Evolutionary conservation across 2,888 invertebrate genomes (phyloP), one percentile per base, ranked within the genome.

Genomic region (Folsomia manolachei): DNA sequence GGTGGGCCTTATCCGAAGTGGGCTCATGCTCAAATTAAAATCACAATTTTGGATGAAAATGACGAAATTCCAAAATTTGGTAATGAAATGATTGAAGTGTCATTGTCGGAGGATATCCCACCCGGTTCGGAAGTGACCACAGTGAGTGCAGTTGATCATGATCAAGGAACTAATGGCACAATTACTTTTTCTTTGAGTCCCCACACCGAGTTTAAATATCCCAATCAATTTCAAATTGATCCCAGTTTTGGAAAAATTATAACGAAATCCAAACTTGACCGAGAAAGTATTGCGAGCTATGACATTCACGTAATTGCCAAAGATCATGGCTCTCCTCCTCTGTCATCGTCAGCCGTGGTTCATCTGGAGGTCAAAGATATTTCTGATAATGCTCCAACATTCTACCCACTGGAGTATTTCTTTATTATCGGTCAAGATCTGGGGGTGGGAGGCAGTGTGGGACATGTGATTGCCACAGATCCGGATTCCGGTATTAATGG

Each of bases 1-100:
- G 95, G 95, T 0, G 96, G 96, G 0, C 94, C 95, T 0, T 95
- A 94, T 84, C 95, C 96, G 0, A 94, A 94, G 84, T 94, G 91
- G 89, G 94, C 95, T 1, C 91, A 91, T 81, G 94, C 96, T 0
- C 90, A 92, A 83, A 85, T 97, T 23, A 93, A 93, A 86, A 91
- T 97, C 4, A 93, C 91, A 1, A 92, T 97, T 79, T 85, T 94
- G 75, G 97, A 97, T 85, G 96, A 96, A 85, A 97, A 97, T 84
- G 97, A 97, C 82, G 94, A 96, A 85, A 90, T 91, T 21, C 97
- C 97, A 0, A 87, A 88, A 81, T 97, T 97, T 85, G 88, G 90
- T 0, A 91, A 92, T 82, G 85, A 87, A 51, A 84, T 88, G 79
- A 89, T 94, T 56, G 90, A 91, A 82, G 90, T 94, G 1, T 90